Conservation (phyloP, 2,797 vertebrate species). For the Vultur gryphus region DNA sequence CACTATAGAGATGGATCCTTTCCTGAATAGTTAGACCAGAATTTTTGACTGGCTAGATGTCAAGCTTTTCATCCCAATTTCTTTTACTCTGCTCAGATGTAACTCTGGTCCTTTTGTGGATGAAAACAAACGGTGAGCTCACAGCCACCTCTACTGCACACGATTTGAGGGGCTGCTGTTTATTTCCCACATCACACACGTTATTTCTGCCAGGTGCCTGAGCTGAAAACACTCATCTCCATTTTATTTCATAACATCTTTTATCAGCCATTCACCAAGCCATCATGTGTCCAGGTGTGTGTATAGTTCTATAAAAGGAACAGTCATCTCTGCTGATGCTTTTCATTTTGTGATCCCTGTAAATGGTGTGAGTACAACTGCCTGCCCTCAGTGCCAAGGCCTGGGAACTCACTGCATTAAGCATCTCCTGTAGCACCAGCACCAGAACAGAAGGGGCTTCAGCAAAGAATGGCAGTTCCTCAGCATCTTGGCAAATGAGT, state of each 20-base stretch:
- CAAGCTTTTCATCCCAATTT: not conserved
- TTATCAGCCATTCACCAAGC: not conserved
- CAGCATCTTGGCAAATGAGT: not conserved
- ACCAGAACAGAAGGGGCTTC: not conserved
- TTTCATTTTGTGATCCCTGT: not conserved
- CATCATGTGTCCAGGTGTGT: constrained; percentile 11
- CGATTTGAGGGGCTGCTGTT: not conserved
- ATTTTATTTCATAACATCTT: constrained; percentile 31
- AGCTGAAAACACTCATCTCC: constrained; percentile 11
- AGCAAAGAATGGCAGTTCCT: not conserved
- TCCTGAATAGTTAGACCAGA: not conserved
- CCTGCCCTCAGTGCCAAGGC: not conserved
- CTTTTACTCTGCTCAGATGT: not conserved
- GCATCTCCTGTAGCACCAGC: not conserved
- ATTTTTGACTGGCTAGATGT: not conserved
- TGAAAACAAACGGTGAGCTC: not conserved
- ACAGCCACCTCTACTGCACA: not conserved
- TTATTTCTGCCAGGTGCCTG: constrained; percentile 14
- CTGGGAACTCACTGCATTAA: not conserved
- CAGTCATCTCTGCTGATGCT: not conserved
- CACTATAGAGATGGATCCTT: not conserved
- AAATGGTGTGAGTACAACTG: not conserved
- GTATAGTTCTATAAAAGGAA: not conserved
- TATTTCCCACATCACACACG: not conserved
- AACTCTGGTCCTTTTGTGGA: not conserved